Conservation (phyloP, 2,113 vertebrate genomes). For the Scophthalmus maximus region DNA sequence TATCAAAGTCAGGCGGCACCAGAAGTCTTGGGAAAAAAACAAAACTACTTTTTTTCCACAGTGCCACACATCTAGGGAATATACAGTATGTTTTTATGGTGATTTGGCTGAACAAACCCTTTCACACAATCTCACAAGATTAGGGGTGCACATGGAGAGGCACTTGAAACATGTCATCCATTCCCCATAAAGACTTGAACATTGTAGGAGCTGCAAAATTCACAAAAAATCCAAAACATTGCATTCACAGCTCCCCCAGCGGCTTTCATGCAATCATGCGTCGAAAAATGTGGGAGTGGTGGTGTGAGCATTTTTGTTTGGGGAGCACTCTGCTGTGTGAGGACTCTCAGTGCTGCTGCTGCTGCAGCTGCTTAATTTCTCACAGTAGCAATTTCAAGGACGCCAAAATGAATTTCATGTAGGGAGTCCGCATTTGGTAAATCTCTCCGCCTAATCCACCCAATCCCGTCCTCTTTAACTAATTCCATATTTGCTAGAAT, state of each 20-base stretch:
- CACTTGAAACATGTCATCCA: slow-evolving; percentile 42
- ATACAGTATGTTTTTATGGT: slow-evolving; percentile 1
- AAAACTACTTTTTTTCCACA: background rate
- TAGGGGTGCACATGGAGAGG: slow-evolving; percentile 42
- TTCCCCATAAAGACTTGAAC: slow-evolving; percentile 46
- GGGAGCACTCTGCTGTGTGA: slow-evolving; percentile 56
- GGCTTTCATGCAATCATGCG: slow-evolving; percentile 48
- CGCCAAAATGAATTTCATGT: slow-evolving; percentile 78
- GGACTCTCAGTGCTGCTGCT: slow-evolving; percentile 53
- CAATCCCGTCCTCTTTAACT: slow-evolving; percentile 71
- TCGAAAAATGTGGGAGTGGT: slow-evolving; percentile 59
- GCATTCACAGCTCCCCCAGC: slow-evolving; percentile 41
- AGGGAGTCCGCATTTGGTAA: slow-evolving; percentile 67
- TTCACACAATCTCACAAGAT: slow-evolving; percentile 48
- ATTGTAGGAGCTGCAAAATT: slow-evolving; percentile 53
- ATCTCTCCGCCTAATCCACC: slow-evolving; percentile 74
- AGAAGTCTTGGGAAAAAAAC: slow-evolving; percentile 4
- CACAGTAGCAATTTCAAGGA: slow-evolving; percentile 82
- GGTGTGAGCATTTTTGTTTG: slow-evolving; percentile 19
- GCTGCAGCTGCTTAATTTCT: slow-evolving; percentile 80
- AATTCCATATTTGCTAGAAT: slow-evolving; percentile 66
- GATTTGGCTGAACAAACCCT: slow-evolving; percentile 20
- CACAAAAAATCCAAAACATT: slow-evolving; percentile 28
- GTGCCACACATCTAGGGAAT: background rate
- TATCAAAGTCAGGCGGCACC: background rate